phyloP scores from a whole-genome alignment of 1,140 invertebrate genomes.

The roundworm (Caenorhabditis elegans) region DNA sequence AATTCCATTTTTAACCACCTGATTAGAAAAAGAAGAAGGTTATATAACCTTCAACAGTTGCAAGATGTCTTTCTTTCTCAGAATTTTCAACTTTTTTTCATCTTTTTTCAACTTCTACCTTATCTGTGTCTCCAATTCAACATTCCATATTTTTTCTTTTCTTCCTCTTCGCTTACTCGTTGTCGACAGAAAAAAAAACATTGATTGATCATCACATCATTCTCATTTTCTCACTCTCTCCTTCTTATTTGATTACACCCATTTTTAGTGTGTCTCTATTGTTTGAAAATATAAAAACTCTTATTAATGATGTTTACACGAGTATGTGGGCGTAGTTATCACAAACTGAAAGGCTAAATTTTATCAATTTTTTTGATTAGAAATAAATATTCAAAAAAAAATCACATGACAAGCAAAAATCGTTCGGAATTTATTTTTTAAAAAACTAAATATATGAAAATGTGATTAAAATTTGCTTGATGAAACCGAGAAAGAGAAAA shows the following conservation, averaged over 20 bases:
- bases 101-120: background rate
- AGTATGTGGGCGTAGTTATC: conserved; percentile 12
- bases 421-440: too few relatives aligned
- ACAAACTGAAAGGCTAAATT: background rate
- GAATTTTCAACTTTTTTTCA: background rate
- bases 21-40: conserved; percentile 10
- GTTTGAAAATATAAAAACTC: conserved; percentile 19
- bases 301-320: background rate
- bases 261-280: conserved; percentile 9
- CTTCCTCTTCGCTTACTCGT: background rate
- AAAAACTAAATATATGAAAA: too few relatives aligned
- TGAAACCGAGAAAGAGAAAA: too few relatives aligned
- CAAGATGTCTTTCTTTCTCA: background rate
- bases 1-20: conserved; percentile 4
- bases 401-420: too few relatives aligned
- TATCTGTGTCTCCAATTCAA: background rate
- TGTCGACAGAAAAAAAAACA: conserved; percentile 9
- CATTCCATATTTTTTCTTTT: background rate
- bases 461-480: too few relatives aligned
- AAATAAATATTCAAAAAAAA: too few relatives aligned
- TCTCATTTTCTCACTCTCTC: conserved; percentile 11
- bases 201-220: conserved; percentile 33
- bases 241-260: conserved; percentile 17
- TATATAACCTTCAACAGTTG: background rate
- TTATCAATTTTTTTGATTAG: conserved; percentile 3